These are phyloP conservation scores for Callyntrura guangdongensis DNA, from an alignment of 2,888 invertebrate species.

Conservation along the genomic window DNA sequence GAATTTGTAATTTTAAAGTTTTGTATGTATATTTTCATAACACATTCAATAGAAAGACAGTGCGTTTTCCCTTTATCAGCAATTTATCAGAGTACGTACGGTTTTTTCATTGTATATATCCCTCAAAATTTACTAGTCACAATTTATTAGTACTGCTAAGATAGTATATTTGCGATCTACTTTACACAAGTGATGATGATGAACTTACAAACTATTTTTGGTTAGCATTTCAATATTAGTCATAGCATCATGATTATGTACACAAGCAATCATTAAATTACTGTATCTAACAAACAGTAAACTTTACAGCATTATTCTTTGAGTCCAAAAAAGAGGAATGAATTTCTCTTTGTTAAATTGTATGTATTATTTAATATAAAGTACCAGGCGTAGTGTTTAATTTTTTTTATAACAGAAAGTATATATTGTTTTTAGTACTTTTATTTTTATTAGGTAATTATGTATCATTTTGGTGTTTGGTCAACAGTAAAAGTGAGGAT, in stretches of 20 bases:
- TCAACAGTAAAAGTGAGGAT: too few relatives aligned
- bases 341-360: constrained; percentile 19
- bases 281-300: constrained; percentile 27
- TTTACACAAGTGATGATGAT: not conserved
- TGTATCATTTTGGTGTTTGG: constrained; percentile 42
- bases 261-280: constrained; percentile 54
- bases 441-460: constrained; percentile 1
- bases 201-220: too few relatives aligned
- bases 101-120: too few relatives aligned
- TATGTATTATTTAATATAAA: too few relatives aligned
- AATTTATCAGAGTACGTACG: constrained; percentile 59
- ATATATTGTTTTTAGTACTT: constrained; percentile 8
- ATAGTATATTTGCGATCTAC: not conserved
- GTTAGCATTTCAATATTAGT: constrained; percentile 51
- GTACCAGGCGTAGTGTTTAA: too few relatives aligned
- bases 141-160: too few relatives aligned
- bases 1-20: constrained; percentile 33
- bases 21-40: constrained; percentile 48
- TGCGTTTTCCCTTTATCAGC: constrained; percentile 66
- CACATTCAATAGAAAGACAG: constrained; percentile 78
- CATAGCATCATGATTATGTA: not conserved
- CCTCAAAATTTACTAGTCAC: too few relatives aligned
- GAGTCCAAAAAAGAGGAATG: constrained; percentile 23
- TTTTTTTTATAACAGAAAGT: not conserved
- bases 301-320: constrained; percentile 7